Percentiles rank a stretch among this genome's conserved stretches.
Evolutionary conservation across 2,113 vertebrate genomes (phyloP).

Genomic region (Pluvianellus socialis): DNA sequence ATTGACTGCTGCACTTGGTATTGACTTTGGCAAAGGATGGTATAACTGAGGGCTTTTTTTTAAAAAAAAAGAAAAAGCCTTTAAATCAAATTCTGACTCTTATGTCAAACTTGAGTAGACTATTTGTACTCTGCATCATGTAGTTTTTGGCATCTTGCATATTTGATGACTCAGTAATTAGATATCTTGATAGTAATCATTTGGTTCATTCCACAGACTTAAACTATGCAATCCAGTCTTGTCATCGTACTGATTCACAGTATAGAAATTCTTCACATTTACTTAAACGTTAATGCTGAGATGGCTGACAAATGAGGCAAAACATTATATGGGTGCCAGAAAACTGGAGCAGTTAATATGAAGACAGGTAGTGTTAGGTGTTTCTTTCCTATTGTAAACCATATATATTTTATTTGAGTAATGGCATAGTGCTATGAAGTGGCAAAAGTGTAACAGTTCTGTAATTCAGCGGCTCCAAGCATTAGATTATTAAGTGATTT

Average conservation of each 20-base stretch:
- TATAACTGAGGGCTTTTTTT: constrained; percentile 73
- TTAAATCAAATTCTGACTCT: constrained; percentile 84
- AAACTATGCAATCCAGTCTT: constrained; percentile 38
- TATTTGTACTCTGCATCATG: constrained; percentile 72
- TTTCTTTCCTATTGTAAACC: constrained; percentile 12
- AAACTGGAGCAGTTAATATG: background rate
- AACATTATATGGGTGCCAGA: background rate
- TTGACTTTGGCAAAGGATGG: constrained; percentile 89
- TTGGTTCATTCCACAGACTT: constrained; percentile 72
- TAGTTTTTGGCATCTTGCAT: constrained; percentile 60
- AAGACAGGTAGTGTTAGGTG: background rate
- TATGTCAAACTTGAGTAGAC: constrained; percentile 78
- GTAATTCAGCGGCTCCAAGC: background rate
- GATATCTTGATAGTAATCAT: constrained; percentile 43
- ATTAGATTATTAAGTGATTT: background rate
- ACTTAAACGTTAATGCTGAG: constrained; percentile 7
- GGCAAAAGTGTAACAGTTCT: background rate
- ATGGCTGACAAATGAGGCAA: constrained; percentile 50
- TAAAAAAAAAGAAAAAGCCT: constrained; percentile 36
- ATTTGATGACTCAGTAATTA: constrained; percentile 53
- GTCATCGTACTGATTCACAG: constrained; percentile 62
- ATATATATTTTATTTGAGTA: background rate
- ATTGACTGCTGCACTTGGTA: constrained; percentile 81
- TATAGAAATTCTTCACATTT: constrained; percentile 24
- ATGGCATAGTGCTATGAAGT: background rate